Base-by-base conservation (phyloP, 2,113 vertebrate genomes). In the Triplophysa dalaica region DNA sequence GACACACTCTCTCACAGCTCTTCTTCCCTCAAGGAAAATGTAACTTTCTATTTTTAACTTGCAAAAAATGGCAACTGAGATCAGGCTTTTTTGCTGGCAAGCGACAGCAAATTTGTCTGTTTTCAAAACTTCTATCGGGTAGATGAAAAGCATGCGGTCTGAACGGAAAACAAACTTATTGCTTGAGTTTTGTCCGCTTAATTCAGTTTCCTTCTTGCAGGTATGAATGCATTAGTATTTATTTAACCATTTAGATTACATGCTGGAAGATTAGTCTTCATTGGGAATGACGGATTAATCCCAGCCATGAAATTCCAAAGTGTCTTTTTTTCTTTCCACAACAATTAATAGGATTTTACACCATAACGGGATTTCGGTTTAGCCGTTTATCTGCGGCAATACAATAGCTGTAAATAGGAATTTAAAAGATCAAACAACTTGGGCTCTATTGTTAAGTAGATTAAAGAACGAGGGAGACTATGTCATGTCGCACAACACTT, bases 321-420 rank as follows among this genome's bases (percentile, higher is more conserved):
- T 90, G 83, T 83, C 26, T 45, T 80, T 70, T 38, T 78, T 81
- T 78, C 21, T 80, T 88, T 81, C 69, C 76, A 84, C 86, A 89
- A 92, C 88, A 90, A 90, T 87, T 83, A 87, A 87, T 85, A 88
- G 82, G 87, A 88, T 90, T 91, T 84, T 83, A 81, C 82, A 33
- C 78, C 74, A 26, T 84, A 89, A 92, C 86, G 19, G 88, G 92
- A 92, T 94, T 91, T 86, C 84, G 77, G 83, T 91, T 88, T 84
- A 85, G 87, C 77, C 87, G 87, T 88, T 87, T 91, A 91, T 92
- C 89, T 87, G 81, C 70, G 64, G 83, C 75, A 54, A 66, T 90
- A 90, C 88, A 89, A 89, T 90, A 81, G 84, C 86, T 84, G 85
- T 88, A 91, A 92, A 92, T 92, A 89, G 82, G 84, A 90, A 90